Base-by-base conservation (phyloP, 2,888 invertebrate genomes). In the Ichneumoninae sp. region DNA sequence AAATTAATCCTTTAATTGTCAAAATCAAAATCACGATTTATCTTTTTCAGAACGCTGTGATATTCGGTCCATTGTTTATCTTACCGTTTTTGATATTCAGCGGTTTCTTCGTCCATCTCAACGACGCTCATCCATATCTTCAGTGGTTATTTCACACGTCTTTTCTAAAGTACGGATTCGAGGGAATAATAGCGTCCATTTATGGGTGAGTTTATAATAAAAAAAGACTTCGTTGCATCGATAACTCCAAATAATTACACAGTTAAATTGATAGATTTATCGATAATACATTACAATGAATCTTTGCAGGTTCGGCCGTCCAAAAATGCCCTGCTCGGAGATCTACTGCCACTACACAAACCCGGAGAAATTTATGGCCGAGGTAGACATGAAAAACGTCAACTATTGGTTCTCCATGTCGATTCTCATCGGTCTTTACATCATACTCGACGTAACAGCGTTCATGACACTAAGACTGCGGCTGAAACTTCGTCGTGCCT, bases 71-170 rank as follows among this genome's bases (percentile, higher is more conserved):
- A 8, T 96, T 98, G 87, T 96, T 97, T 90, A 96, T 97, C 86
- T 96, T 97, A 93, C 98, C 99, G 0, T 98, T 98, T 91, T 95
- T 97, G 33, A 95, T 98, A 88, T 98, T 99, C 94, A 98, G 98
- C 78, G 99, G 99, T 6, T 98, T 98, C 94, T 98, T 99, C 93
- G 96, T 99, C 1, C 97, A 96, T 90, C 95, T 97, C 89, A 95
- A 95, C 89, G 97, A 98, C 89, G 97, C 98, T 1, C 98, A 98
- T 8, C 93, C 94, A 0, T 96, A 96, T 90, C 94, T 98, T 86
- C 96, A 96, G 66, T 98, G 98, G 98, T 89, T 98, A 44, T 98
- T 98, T 90, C 97, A 98, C 91, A 94, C 96, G 47, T 98, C 98
- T 0, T 98, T 98, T 93, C 94, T 98, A 50, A 98, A 98, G 89